These are phyloP conservation scores for Scaptomyza flava DNA, from an alignment of 2,888 invertebrate species.

Conservation along the genomic window DNA sequence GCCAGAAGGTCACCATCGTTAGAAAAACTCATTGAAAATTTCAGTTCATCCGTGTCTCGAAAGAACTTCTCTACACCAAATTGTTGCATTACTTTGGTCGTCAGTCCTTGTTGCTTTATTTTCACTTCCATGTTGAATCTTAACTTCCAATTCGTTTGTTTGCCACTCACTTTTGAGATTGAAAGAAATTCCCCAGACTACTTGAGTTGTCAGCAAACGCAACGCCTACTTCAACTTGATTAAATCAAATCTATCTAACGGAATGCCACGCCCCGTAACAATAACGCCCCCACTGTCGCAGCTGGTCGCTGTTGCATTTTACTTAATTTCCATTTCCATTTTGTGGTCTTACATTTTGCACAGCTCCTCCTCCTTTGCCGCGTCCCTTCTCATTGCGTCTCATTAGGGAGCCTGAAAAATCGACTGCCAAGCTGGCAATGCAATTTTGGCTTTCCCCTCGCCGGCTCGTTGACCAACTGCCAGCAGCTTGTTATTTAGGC, in stretches of 20 bases:
- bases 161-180: not conserved
- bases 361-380: not conserved
- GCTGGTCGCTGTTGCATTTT: slow-evolving; percentile 58
- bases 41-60: slow-evolving; percentile 23
- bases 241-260: slow-evolving; percentile 58
- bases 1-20: slow-evolving; percentile 36
- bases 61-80: slow-evolving; percentile 43
- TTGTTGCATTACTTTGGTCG: slow-evolving; percentile 28
- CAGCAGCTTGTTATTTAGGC: slow-evolving; percentile 73
- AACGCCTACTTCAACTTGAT: slow-evolving; percentile 53
- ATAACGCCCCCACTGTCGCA: slow-evolving; percentile 28
- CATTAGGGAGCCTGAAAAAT: slow-evolving; percentile 56
- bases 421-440: slow-evolving; percentile 53
- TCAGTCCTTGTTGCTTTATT: slow-evolving; percentile 23
- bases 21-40: slow-evolving; percentile 42
- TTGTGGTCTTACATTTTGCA: slow-evolving; percentile 32
- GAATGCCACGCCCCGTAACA: slow-evolving; percentile 39
- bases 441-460: slow-evolving; percentile 16
- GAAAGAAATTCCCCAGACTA: not conserved
- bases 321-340: slow-evolving; percentile 62
- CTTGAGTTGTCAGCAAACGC: not conserved
- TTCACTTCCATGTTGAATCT: not conserved
- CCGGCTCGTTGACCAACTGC: slow-evolving; percentile 65
- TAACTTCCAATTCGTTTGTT: too few species aligned
- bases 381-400: slow-evolving; percentile 53